These are phyloP conservation scores for Neodiprion lecontei DNA, from an alignment of 1,140 invertebrate genomes.

Conservation along the genomic window DNA sequence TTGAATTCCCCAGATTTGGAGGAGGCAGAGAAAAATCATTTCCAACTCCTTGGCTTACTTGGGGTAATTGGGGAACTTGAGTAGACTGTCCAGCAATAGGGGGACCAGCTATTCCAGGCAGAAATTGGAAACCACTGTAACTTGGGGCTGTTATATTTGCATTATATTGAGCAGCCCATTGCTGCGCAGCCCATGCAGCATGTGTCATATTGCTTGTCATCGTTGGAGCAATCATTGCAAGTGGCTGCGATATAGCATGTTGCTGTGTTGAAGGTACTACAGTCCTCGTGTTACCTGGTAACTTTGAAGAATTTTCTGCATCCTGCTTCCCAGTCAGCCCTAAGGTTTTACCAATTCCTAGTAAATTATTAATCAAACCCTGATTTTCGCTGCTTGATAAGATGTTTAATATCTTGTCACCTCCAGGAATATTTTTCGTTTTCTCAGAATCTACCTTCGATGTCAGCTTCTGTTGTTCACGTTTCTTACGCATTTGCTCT, in stretches of 20 bases:
- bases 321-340: constrained; percentile 55
- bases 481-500: constrained; percentile 80
- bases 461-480: constrained; percentile 57
- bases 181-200: constrained; percentile 48
- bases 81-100: constrained; percentile 16
- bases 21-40: constrained; percentile 43
- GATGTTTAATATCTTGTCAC: constrained; percentile 58
- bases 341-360: constrained; percentile 58
- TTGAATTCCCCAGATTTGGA: constrained; percentile 30
- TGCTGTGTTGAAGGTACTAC: constrained; percentile 12
- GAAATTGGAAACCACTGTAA: constrained; percentile 19
- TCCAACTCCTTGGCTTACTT: constrained; percentile 27
- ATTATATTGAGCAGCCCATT: constrained; percentile 54
- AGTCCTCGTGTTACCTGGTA: constrained; percentile 15
- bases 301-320: neutral
- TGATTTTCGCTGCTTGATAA: constrained; percentile 58
- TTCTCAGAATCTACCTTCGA: constrained; percentile 45
- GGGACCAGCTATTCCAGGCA: constrained; percentile 27
- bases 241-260: constrained; percentile 22
- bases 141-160: constrained; percentile 19
- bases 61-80: constrained; percentile 23
- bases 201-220: constrained; percentile 44
- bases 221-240: constrained; percentile 35
- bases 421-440: constrained; percentile 51
- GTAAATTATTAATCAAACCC: constrained; percentile 55